Base-by-base conservation (phyloP, 92 coral and sea anemone species). In the Palythoa caribaeorum region DNA sequence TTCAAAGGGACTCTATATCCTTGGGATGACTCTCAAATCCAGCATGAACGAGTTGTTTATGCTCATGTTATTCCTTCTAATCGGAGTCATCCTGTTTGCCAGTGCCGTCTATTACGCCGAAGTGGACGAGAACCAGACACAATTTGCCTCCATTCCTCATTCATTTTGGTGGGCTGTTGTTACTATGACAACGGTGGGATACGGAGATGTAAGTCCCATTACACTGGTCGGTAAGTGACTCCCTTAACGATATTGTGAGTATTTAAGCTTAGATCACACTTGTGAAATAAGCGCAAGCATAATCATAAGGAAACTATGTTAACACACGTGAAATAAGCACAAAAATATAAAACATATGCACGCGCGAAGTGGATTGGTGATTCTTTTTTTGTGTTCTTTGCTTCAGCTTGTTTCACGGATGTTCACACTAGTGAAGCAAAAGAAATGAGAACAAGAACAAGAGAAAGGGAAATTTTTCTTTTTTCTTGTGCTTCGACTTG, bases 131-230 rank as follows among this genome's bases (percentile, higher is more conserved):
- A 92, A 90, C 47, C 9, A 12, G 7, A 54, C 69, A 9, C 66
- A 84, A 76, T 95, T 97, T 57, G 39, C 90, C 73, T 95, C 98
- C 84, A 97, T 97, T 57, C 99, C 99, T 1, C 96, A 94, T 80
- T 92, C 96, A 44, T 97, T 97, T 88, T 97, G 99, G 99, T 97
- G 99, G 99, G 98, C 99, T 14, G 95, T 97, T 12, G 99, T 97
- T 77, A 97, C 99, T 80, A 97, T 97, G 99, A 97, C 99, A 74
- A 97, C 99, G 3, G 99, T 97, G 5, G 99, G 99, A 4, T 97
- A 97, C 76, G 99, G 99, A 13, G 99, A 97, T 86, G 85, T 94
- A 2, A 78, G 62, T 14, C 99, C 99, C 3, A 68, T 73, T 36
- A 95, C 96, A 9, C 47, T 88, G 11, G 60, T 87, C 48, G 99